A percentile compares a stretch with the other conserved stretches of the same genome.
phyloP scores from a whole-genome alignment of 2,113 vertebrate species.

The Ibidorhyncha struthersii region DNA sequence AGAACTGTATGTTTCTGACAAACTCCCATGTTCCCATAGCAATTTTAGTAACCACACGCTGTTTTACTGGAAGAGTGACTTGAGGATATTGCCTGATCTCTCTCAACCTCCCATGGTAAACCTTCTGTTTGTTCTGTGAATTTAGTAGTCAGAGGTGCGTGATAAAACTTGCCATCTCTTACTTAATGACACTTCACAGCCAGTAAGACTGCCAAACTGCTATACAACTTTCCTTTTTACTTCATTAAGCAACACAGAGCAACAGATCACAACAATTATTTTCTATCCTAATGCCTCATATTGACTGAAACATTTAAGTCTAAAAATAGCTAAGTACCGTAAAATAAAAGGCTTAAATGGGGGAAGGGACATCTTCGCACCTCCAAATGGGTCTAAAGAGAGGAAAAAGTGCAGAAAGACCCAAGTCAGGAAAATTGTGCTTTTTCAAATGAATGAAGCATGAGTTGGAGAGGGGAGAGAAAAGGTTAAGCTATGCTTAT shows the following conservation, averaged over 20 bases:
- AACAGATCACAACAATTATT: constrained; percentile 10
- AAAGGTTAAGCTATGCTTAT: not conserved
- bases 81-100: constrained; percentile 62
- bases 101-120: constrained; percentile 66
- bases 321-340: not conserved
- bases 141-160: constrained; percentile 63
- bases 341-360: not conserved
- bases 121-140: constrained; percentile 75
- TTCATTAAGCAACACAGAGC: constrained; percentile 33
- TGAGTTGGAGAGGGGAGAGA: not conserved
- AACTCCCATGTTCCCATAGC: constrained; percentile 69
- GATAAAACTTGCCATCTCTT: constrained; percentile 57
- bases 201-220: constrained; percentile 22
- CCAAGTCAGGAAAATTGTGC: not conserved
- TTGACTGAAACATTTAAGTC: not conserved
- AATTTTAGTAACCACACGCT: constrained; percentile 69
- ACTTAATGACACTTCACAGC: constrained; percentile 54
- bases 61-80: constrained; percentile 73
- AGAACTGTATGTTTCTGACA: constrained; percentile 46
- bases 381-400: not conserved
- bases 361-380: not conserved
- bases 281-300: constrained; percentile 9
- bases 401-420: not conserved
- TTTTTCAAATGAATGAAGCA: not conserved
- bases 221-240: constrained; percentile 18